Conservation (phyloP, 1,140 invertebrate species). For the Globodera rostochiensis region DNA sequence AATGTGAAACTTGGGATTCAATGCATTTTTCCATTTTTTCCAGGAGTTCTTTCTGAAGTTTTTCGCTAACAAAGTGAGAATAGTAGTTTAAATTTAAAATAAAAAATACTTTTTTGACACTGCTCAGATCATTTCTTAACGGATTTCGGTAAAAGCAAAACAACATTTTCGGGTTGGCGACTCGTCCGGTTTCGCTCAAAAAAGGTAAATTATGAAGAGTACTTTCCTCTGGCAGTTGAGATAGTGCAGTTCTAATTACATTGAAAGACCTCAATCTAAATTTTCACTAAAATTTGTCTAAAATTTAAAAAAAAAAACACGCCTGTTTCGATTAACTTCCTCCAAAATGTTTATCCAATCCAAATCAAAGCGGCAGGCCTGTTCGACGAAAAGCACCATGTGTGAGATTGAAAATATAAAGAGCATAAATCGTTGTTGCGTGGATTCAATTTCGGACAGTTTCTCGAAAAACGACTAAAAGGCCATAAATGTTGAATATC, state of each 20-base stretch:
- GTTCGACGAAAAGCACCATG: constrained; percentile 30
- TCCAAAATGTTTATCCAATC: constrained; percentile 30
- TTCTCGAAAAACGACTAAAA: constrained; percentile 41
- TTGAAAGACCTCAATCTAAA: constrained; percentile 26
- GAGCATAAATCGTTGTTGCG: constrained; percentile 10
- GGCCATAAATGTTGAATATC: background rate
- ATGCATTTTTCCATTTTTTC: constrained; percentile 42
- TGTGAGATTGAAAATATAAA: constrained; percentile 33
- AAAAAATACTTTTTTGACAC: constrained; percentile 35
- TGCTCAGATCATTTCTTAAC: constrained; percentile 30
- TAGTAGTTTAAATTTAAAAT: background rate
- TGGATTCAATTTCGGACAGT: constrained; percentile 16
- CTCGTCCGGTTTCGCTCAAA: constrained; percentile 21
- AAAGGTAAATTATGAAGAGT: background rate
- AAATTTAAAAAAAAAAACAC: background rate
- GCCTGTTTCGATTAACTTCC: constrained; percentile 24
- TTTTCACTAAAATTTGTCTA: constrained; percentile 8
- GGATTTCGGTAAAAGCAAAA: constrained; percentile 38
- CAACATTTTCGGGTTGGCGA: constrained; percentile 24
- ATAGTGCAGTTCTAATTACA: constrained; percentile 4
- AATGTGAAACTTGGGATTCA: constrained; percentile 26
- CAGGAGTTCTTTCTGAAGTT: constrained; percentile 39
- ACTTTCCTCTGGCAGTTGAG: constrained; percentile 1
- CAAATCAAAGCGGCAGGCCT: constrained; percentile 34
- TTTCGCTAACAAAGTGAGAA: background rate